Base-by-base conservation (phyloP, 2,113 vertebrate species). In the Willisornis vidua region DNA sequence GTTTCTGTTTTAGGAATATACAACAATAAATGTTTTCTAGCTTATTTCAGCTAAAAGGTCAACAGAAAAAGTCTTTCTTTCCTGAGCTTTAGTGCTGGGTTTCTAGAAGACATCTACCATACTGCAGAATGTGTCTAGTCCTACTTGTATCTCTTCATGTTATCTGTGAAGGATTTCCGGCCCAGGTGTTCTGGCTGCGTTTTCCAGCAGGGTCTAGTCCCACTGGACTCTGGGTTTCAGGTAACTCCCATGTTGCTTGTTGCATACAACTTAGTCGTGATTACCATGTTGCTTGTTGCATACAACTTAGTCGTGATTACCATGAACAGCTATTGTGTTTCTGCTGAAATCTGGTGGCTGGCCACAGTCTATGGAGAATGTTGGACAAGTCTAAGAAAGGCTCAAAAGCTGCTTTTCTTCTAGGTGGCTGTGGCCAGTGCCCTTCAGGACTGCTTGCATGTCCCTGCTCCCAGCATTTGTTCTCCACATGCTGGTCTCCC, bases 21-120 rank as follows among this genome's bases (percentile, higher is more conserved):
- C 54, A 87, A 96, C 52, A 95, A 87, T 82, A 76, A 87, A 95
- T 70, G 59, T 94, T 95, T 94, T 85, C 74, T 96, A 94, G 55
- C 39, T 91, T 76, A 77, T 89, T 89, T 94, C 87, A 89, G 78
- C 85, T 80, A 33, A 71, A 83, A 88, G 55, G 55, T 87, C 72
- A 35, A 31, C 59, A 73, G 51, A 63, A 63, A 63, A 88, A 55
- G n/a, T 82, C 51, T 75, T 43, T 46, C 48, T 63, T 86, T 90
- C 74, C 74, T 83, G 75, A 80, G 78, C 82, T 94, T 96, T 95
- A 31, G 31, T 87, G 73, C 91, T 92, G 93, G n/a, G 35, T 95
- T 94, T 95, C 72, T 73, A 86, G 90, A 80, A 71, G 59, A 80
- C 31, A 65, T 24, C 37, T 73, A n/a, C 71, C 43, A 22, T 77